Conservation (phyloP, 2,113 vertebrate genomes). For the Lagopus leucura region DNA sequence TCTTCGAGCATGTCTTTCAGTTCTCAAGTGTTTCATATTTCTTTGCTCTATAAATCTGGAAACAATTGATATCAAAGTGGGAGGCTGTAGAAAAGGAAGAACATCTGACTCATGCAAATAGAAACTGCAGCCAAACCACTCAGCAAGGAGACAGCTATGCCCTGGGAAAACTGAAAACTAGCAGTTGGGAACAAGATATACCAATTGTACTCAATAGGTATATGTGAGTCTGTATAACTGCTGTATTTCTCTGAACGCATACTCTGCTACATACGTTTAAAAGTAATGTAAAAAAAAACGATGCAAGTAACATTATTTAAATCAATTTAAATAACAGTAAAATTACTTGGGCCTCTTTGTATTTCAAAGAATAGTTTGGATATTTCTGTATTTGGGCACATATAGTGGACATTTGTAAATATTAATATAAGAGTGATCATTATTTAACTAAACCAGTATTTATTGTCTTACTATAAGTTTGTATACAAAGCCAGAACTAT, state of each 20-base stretch:
- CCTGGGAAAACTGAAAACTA: constrained; percentile 42
- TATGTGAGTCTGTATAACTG: not conserved
- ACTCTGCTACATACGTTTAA: not conserved
- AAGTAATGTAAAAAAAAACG: not conserved
- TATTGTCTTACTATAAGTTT: not conserved
- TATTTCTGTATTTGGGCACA: not conserved
- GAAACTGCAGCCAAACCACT: constrained; percentile 13
- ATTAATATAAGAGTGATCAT: not conserved
- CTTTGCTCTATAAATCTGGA: constrained; percentile 32
- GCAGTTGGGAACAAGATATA: not conserved
- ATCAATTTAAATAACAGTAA: not conserved
- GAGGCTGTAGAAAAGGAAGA: constrained; percentile 60
- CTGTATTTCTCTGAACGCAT: not conserved
- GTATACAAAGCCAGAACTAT: not conserved
- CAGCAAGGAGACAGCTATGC: constrained; percentile 31
- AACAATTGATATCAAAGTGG: constrained; percentile 42
- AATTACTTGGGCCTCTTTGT: not conserved
- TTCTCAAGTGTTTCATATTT: not conserved
- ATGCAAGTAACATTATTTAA: not conserved
- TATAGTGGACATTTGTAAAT: not conserved
- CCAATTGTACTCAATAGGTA: not conserved
- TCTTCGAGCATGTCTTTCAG: not conserved
- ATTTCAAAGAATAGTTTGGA: not conserved
- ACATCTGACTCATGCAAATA: constrained; percentile 58
- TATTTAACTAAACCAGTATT: not conserved